phyloP scores from a whole-genome alignment of 2,888 invertebrate genomes.

The Ligdia adustata region DNA sequence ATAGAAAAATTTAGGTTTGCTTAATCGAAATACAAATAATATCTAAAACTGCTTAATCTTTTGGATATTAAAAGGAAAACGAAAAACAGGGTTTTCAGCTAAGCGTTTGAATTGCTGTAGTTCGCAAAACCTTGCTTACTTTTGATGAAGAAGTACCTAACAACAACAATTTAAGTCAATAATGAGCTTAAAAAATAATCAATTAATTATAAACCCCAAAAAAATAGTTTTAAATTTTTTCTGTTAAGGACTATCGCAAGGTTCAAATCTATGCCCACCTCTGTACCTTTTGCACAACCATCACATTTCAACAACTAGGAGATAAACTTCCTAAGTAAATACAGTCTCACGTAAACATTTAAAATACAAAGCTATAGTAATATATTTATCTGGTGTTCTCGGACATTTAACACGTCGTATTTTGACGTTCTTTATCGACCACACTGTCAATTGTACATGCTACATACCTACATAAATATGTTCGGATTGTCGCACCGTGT shows the following conservation, averaged over 20 bases:
- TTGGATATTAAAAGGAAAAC: no score
- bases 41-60: no score
- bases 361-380: slow-evolving; percentile 35
- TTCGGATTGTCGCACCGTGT: slow-evolving; percentile 14
- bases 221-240: no score
- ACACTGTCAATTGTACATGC: slow-evolving; percentile 42
- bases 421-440: slow-evolving; percentile 63
- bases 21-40: no score
- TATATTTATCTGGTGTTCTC: slow-evolving; percentile 59
- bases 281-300: slow-evolving; percentile 21
- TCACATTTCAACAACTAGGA: slow-evolving; percentile 25
- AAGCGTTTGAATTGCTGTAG: no score
- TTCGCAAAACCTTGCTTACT: no score
- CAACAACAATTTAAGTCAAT: no score
- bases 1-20: no score
- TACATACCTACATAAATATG: slow-evolving; percentile 27
- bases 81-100: no score
- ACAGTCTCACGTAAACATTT: slow-evolving; percentile 40
- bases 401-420: slow-evolving; percentile 67
- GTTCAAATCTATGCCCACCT: slow-evolving; percentile 11
- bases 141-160: no score
- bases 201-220: no score
- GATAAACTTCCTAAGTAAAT: slow-evolving; percentile 31
- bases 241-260: slow-evolving; percentile 14
- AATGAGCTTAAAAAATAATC: no score